phyloP scores from a whole-genome alignment of 2,797 vertebrate genomes.

The Rhinophrynus dorsalis region DNA sequence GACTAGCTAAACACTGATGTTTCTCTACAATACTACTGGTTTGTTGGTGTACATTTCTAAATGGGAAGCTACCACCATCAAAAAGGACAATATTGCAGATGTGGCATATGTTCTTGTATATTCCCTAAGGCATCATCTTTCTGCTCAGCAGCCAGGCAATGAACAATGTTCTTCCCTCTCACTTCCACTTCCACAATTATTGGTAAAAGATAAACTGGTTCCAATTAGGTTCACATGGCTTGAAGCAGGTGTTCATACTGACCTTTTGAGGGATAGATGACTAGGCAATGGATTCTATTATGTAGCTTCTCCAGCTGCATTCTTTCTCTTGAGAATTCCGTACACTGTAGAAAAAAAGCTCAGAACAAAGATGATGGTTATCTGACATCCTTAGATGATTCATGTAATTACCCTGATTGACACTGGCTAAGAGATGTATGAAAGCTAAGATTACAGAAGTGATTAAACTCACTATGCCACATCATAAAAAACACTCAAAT shows the following conservation, averaged over 20 bases:
- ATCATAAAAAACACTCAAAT: background rate
- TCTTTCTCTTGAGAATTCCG: constrained; percentile 15
- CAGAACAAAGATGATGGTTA: constrained; percentile 33
- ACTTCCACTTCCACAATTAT: constrained; percentile 36
- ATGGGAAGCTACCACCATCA: constrained; percentile 3
- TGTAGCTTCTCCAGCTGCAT: constrained; percentile 40
- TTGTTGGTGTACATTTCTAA: constrained; percentile 7
- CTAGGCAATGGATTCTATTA: constrained; percentile 20
- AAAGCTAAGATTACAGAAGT: background rate
- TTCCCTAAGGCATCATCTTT: constrained; percentile 38
- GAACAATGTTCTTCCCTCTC: constrained; percentile 2
- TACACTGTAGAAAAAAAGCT: background rate
- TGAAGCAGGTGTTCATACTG: constrained; percentile 36
- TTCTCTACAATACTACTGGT: background rate
- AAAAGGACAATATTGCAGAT: constrained; percentile 33
- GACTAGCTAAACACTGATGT: constrained; percentile 14
- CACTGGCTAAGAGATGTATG: constrained; percentile 1
- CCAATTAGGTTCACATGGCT: constrained; percentile 41
- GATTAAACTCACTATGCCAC: background rate
- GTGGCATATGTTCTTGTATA: constrained; percentile 24
- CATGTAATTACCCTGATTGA: constrained; percentile 19
- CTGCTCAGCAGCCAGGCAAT: constrained; percentile 19
- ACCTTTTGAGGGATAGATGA: constrained; percentile 29
- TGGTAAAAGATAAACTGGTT: constrained; percentile 46
- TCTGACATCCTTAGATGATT: constrained; percentile 30